Evolutionary conservation across 2,797 vertebrate species (phyloP).

Genomic region (Chiroxiphia lanceolata): DNA sequence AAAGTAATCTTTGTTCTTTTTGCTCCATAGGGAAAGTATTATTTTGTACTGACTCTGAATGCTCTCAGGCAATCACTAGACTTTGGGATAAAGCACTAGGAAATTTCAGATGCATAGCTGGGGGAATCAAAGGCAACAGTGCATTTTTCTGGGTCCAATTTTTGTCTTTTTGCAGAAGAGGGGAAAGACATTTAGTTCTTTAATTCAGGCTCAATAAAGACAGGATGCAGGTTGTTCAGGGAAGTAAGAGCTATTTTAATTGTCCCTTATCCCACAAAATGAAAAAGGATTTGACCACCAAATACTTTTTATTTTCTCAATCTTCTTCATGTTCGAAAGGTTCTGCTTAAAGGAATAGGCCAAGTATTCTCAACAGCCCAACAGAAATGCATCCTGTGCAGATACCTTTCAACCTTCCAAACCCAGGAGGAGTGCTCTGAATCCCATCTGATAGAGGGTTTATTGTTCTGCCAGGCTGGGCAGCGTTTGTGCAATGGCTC

Average conservation of each 20-base stretch:
- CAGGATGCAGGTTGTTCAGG: not conserved
- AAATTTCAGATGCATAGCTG: not conserved
- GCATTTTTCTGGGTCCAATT: not conserved
- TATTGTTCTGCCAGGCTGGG: not conserved
- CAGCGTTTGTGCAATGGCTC: not conserved
- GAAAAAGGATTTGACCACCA: not conserved
- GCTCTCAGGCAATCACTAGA: not conserved
- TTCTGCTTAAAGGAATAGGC: not conserved
- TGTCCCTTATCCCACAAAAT: not conserved
- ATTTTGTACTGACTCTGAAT: not conserved
- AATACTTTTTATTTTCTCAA: not conserved
- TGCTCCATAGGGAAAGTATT: not conserved
- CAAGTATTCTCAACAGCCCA: not conserved
- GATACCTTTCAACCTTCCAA: not conserved
- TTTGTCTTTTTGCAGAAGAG: not conserved
- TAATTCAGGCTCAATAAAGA: not conserved
- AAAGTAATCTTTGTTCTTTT: not conserved
- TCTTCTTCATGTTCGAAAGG: not conserved
- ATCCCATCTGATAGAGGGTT: not conserved
- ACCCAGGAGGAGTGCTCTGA: not conserved
- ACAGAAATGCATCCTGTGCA: not conserved
- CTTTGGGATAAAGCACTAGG: not conserved
- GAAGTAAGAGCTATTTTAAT: not conserved
- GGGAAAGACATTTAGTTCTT: not conserved
- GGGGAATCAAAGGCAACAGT: not conserved